phyloP scores from a whole-genome alignment of 2,888 invertebrate species.

The Dione vanillae region DNA sequence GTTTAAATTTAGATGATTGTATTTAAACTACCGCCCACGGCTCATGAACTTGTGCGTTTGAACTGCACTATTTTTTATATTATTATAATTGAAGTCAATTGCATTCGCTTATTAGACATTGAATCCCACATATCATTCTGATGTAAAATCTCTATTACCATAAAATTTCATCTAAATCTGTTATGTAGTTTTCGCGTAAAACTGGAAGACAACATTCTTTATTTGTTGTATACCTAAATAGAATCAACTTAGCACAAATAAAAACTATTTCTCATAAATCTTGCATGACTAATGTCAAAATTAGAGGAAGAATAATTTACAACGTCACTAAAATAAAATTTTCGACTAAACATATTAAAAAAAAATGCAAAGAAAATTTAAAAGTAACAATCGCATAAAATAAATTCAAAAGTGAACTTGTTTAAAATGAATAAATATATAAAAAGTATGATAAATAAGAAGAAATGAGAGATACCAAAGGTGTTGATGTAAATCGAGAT shows the following conservation, averaged over 20 bases:
- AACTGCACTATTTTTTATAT: no score
- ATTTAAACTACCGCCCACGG: no score
- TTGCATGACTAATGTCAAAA: not conserved
- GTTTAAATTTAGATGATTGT: no score
- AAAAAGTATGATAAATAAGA: slow-evolving; percentile 61
- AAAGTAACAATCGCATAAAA: not conserved
- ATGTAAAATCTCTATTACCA: no score
- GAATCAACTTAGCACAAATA: not conserved
- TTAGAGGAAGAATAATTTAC: slow-evolving; percentile 6
- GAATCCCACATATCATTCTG: no score
- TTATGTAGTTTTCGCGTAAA: no score
- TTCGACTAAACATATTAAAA: not conserved
- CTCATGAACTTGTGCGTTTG: no score
- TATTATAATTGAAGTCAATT: no score
- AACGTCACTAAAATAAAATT: slow-evolving; percentile 13
- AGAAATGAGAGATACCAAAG: slow-evolving; percentile 57
- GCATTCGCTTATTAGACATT: no score
- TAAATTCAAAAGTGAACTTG: slow-evolving; percentile 17
- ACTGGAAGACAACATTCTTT: no score
- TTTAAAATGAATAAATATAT: slow-evolving; percentile 46
- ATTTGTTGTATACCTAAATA: no score
- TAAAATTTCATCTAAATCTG: no score
- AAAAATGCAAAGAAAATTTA: slow-evolving; percentile 19
- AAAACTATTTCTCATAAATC: not conserved
- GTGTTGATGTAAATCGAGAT: slow-evolving; percentile 57